Evolutionary conservation across 2,888 invertebrate species (phyloP), one percentile per base, ranked within the genome.

Genomic region (Eledona agricola): DNA sequence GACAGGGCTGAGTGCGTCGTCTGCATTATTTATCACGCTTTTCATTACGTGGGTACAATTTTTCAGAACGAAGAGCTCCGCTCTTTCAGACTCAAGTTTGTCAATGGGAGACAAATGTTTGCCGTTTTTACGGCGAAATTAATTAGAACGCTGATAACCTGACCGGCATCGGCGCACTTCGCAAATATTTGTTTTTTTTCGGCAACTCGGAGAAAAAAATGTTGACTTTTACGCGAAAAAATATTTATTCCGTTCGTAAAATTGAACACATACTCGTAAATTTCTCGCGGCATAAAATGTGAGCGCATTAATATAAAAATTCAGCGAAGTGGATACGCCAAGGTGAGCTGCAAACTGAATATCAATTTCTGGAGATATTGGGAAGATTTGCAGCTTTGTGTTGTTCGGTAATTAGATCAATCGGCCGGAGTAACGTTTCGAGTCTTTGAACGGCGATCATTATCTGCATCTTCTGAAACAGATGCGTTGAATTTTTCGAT

Each of bases 371-470:
- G 16, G 31, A 37, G 50, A 47, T 51, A 10, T 42, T 26, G 23
- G 31, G 35, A 9, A 7, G 22, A 12, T n/a, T 7, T 37, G 34
- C 50, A 55, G 51, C 47, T 47, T 46, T 58, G 35, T 43, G 34
- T 58, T 53, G 25, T 40, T 35, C 49, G 16, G 42, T 61, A 62
- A 64, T 64, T 59, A 58, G 58, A 59, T 59, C 60, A 64, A 64
- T 64, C 57, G 63, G 62, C 62, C 63, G 61, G 56, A 56, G 34
- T 47, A 58, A 51, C 62, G 59, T 58, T 59, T 53, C 46, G 15
- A 40, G 50, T 50, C 50, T 50, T 50, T 50, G 42, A 50, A 15
- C 34, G 26, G 10, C 11, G 50, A 50, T 50, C 50, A 32, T 50
- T 50, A 50, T 49, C 29, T 29, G 19, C 19, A n/a, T n/a, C n/a